Base-by-base conservation (phyloP, 2,797 vertebrate species). In the Poeciliopsis turneri region DNA sequence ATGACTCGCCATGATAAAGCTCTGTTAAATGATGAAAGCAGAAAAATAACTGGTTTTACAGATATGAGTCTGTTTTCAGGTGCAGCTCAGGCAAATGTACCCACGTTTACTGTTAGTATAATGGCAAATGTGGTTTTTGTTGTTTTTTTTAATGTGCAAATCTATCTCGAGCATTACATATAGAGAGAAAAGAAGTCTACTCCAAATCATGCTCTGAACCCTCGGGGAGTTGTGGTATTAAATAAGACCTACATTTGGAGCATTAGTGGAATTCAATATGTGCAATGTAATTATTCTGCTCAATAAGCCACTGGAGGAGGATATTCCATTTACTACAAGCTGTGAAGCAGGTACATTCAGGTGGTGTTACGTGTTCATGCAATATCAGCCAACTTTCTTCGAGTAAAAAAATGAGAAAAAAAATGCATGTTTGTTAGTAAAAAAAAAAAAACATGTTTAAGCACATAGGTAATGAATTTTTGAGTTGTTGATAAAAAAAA, bases 251-350 rank as follows among this genome's bases (percentile, higher is more conserved):
- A 94, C 93, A 93, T 94, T 94, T 93, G 91, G 90, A 92, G 90
- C 93, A 94, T 95, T 94, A 95, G 93, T 88, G 88, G 92, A 93
- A 95, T 94, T 95, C 93, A 94, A 94, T 94, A 94, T 93, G 90
- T 93, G 93, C 92, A 94, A 95, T 95, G 92, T 94, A 95, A 95
- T 95, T 95, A 95, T 95, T 94, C 90, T 93, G 94, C 93, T 94
- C 95, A 95, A 95, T 95, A 95, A 95, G 93, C 93, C 93, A 94
- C 93, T 92, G 92, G 94, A 94, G 94, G 90, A 95, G 88, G 88
- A 94, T 93, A 95, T 94, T 93, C 92, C 89, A 93, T 93, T 94
- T 94, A 92, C 88, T 89, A 87, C 87, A 88, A 78, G 75, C 91
- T 90, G 86, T 70, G 80, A 88, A 90, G 92, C 86, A 90, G 92